These are phyloP conservation scores for Cantharis flavilabris DNA, from an alignment of 2,888 invertebrate species.

Conservation along the genomic window DNA sequence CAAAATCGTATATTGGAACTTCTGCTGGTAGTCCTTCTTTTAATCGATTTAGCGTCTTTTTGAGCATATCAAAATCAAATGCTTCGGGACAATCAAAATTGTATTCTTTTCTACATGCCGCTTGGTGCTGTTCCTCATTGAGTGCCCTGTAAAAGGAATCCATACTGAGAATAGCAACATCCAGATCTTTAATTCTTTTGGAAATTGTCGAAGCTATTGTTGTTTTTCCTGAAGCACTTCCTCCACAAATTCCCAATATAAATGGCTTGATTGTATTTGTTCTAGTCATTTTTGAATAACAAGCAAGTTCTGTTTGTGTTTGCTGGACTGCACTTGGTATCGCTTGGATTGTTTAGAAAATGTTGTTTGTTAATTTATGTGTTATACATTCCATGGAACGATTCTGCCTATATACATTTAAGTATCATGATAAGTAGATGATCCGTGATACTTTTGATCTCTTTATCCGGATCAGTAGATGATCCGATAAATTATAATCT, in stretches of 20 bases:
- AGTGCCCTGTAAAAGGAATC: constrained; percentile 99
- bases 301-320: no score
- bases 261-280: neutral
- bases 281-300: no score
- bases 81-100: constrained; percentile 99
- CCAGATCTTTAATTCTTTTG: constrained; percentile 92
- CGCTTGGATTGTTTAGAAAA: no score
- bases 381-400: no score
- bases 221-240: constrained; percentile 98
- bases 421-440: no score
- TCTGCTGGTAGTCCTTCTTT: constrained; percentile 95
- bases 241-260: constrained; percentile 89
- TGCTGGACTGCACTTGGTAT: no score
- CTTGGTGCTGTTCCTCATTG: constrained; percentile 87
- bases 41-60: constrained; percentile 80
- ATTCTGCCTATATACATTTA: no score
- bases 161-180: constrained; percentile 98
- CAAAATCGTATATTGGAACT: constrained; percentile 98
- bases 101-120: constrained; percentile 87
- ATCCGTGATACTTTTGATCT: no score
- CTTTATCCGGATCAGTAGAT: no score
- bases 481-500: no score
- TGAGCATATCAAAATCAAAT: constrained; percentile 93
- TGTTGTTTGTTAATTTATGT: no score
- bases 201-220: constrained; percentile 97